Evolutionary conservation across 2,888 invertebrate species (phyloP), one percentile per base, ranked within the genome.

Genomic region (Punctoribates punctum): DNA sequence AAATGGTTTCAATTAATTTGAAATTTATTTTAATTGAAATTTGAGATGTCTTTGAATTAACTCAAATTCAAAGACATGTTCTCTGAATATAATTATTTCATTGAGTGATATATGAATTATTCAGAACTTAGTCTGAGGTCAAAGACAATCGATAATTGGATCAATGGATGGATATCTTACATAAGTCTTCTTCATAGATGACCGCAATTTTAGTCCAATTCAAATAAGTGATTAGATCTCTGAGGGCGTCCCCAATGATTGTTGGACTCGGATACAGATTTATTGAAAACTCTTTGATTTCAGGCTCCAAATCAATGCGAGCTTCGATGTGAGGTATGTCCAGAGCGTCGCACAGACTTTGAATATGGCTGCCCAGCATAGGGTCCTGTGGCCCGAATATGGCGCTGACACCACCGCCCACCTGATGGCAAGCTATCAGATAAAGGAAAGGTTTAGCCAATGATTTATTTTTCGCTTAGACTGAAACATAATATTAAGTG

Each of bases 131-230:
- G n/a, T 54, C 6, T 54, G 13, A 20, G 13, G 42, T 42, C 42
- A 42, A 42, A 54, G n/a, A 54, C 23, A 54, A 20, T 20, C 23
- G n/a, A 54, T 20, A 54, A 54, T 54, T 20, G 23, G 23, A 54
- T 42, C n/a, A 60, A 20, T 20, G 8, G 38, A 72, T n/a, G 23
- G 17, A 34, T 75, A 38, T 70, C 80, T 75, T 74, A 80, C 79
- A 78, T 13, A 79, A 73, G 73, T 94, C 94, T 81, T 96, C 93
- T 82, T 97, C 96, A 82, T 96, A 96, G 67, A 97, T 89, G 75
- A 97, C 91, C 0, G 94, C 95, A 82, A 96, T 93, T 82, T 90
- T 89, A 3, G 93, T 93, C 96, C 96, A 96, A 83, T 94, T 93
- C 78, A 95, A 88, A 83, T 92, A 92, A 11, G 89, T 86, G 83